Evolutionary conservation across 1,140 invertebrate species (phyloP), one percentile per base, ranked within the genome.

Genomic region (Tribolium madens): DNA sequence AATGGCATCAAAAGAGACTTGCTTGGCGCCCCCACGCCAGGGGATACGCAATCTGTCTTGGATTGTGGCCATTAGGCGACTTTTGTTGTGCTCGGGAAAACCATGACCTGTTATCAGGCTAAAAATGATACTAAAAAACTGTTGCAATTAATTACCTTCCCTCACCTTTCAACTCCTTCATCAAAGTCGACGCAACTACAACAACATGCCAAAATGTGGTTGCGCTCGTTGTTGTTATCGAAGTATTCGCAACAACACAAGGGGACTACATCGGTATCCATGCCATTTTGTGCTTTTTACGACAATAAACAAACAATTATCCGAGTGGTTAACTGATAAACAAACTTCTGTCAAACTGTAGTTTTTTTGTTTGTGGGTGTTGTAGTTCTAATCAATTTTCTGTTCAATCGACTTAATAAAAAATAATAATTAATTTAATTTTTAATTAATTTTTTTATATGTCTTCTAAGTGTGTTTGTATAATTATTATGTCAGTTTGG

Each of bases 161-260:
- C 33, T 81, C 82, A 88, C 87, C 84, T 87, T 18, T 87, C 87
- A 80, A 85, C 84, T 17, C 83, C 85, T 72, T 86, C 84, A 83
- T 90, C 89, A 73, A 90, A 85, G 78, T 89, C 87, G 75, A 84
- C 82, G 81, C 89, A 90, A 81, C 89, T 89, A 83, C 89, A 90
- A 79, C 88, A 89, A 76, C 88, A 89, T 79, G 84, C 87, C 78
- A 90, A 78, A n/a, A 90, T 83, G 79, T 90, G 89, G 75, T 85
- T 88, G 52, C 85, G 84, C 78, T 89, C 81, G 68, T 87, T 82
- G 50, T 88, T 81, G 31, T 81, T 78, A 77, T 88, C 85, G 72
- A 89, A 85, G 80, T 90, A 90, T 86, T 90, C 88, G 83, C 89
- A 90, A 81, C 89, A 90, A 82, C 89, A 90, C 57, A 91, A 84